Evolutionary conservation across 2,113 vertebrate genomes (phyloP), one percentile per base, ranked within the genome.

Genomic region (Takifugu flavidus): DNA sequence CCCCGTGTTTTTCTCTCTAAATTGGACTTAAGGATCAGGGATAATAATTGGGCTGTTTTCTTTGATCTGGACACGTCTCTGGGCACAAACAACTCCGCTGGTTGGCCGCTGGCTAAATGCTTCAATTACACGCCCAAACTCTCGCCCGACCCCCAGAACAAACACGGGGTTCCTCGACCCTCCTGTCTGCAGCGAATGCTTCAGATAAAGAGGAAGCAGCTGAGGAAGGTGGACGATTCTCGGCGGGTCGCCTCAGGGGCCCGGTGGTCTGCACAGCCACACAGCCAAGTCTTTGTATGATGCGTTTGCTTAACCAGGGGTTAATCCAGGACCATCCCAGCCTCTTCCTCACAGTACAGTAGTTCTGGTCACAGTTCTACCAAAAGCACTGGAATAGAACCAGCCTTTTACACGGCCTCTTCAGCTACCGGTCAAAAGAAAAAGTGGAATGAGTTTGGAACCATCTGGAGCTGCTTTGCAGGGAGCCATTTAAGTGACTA

Each of bases 41-140:
- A 68, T 66, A 68, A 59, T 60, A 56, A 75, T 57, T 67, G 44
- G 44, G 14, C 47, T 59, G 54, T 53, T 66, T 75, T 50, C 75
- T 81, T 81, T 84, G 70, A 84, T 80, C 65, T 71, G 47, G 56
- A 74, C 62, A 43, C 53, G 67, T 75, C 57, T 42, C 2, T 1
- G 31, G 53, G 56, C 62, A 59, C 52, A 79, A 73, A 73, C 27
- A 60, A 53, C 59, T 77, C 45, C 62, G 55, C 57, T 70, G 26
- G 6, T 7, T 27, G 39, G 26, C 25, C 7, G 46, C 59, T 51
- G 50, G 15, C 47, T 58, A 65, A 68, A 69, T 5, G 34, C 62
- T 29, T 51, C 50, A 14, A 45, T 31, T 43, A 4, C 56, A 53
- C 6, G 2, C 20, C 56, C 34, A 53, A 55, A 62, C 46, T 70